Evolutionary conservation across 1,140 invertebrate genomes (phyloP).

Genomic region (Drosophila burlai): DNA sequence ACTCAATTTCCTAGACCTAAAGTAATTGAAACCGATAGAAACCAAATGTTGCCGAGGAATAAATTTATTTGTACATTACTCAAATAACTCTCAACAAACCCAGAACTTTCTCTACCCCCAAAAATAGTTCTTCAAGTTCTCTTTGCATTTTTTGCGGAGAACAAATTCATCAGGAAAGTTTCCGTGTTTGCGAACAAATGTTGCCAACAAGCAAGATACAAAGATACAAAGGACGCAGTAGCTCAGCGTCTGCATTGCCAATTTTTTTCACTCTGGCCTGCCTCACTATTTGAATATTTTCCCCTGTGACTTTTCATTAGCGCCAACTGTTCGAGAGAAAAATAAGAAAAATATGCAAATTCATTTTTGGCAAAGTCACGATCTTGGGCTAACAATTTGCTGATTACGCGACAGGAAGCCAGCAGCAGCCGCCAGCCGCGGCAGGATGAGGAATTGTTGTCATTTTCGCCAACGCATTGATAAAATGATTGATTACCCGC

Average conservation of each 20-base stretch:
- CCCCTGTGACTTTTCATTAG: conserved; percentile 67
- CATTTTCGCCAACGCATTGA: conserved; percentile 80
- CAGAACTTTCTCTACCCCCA: background rate
- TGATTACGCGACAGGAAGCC: conserved; percentile 66
- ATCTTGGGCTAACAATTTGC: conserved; percentile 80
- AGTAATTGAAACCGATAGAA: conserved; percentile 1
- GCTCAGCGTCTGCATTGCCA: conserved; percentile 23
- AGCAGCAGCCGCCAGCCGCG: conserved; percentile 18
- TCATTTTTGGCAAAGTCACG: conserved; percentile 75
- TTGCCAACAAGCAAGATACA: conserved; percentile 38
- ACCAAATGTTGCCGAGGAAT: background rate
- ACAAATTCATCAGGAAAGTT: conserved; percentile 26
- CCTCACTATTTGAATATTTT: conserved; percentile 41
- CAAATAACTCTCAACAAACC: background rate
- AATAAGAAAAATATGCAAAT: conserved; percentile 82
- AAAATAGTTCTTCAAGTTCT: conserved; percentile 2
- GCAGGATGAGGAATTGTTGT: conserved; percentile 71
- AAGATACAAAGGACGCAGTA: background rate
- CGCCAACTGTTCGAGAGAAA: conserved; percentile 73
- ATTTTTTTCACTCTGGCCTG: conserved; percentile 45
- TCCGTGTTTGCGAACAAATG: conserved; percentile 48
- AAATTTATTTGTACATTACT: conserved; percentile 1
- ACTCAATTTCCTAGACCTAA: background rate
- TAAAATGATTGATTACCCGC: conserved; percentile 82
- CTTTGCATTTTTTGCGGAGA: background rate